Base-by-base conservation (phyloP, 2,888 invertebrate species). In the Griposia aprilina region DNA sequence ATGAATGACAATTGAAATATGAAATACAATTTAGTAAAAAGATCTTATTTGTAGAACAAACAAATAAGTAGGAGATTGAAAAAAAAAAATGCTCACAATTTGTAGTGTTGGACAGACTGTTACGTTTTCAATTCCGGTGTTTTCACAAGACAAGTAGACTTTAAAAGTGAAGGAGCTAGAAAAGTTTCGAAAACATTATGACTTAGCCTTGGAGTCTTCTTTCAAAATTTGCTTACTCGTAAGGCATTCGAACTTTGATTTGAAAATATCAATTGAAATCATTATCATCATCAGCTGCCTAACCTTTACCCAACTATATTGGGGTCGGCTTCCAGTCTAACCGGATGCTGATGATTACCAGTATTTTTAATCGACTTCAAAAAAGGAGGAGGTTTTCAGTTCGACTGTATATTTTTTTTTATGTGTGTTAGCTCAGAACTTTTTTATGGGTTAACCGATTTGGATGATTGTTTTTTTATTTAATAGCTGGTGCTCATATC, bases 131-230 rank as follows among this genome's bases (percentile, higher is more conserved):
- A 72, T 41, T 78, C 20, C n/a, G 3, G 50, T 30, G 15, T 78
- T 71, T 80, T n/a, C n/a, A n/a, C n/a, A n/a, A 26, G 20, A 20
- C 26, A 78, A 57, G 30, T 80, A n/a, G 36, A 41, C 72, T 71
- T 26, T 30, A 45, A 79, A 74, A 79, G 15, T 65, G 13, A 52
- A 65, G 30, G 10, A 57, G 15, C 10, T 41, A 63, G 80, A 45
- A 26, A 65, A 74, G 15, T 74, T 59, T 55, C 20, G 60, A 73
- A 81, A 50, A 45, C n/a, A 63, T 57, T 66, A 36, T 80, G 52
- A 62, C 60, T 62, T n/a, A 23, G 52, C 15, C 36, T 55, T 23
- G 23, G 23, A 55, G 41, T 55, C 36, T 62, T 26, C 48, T 57
- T 80, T 30, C 45, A 26, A 63, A 80, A 6, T 36, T 62, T 79